phyloP scores from a whole-genome alignment of 2,113 vertebrate species.

The Maylandia zebra region DNA sequence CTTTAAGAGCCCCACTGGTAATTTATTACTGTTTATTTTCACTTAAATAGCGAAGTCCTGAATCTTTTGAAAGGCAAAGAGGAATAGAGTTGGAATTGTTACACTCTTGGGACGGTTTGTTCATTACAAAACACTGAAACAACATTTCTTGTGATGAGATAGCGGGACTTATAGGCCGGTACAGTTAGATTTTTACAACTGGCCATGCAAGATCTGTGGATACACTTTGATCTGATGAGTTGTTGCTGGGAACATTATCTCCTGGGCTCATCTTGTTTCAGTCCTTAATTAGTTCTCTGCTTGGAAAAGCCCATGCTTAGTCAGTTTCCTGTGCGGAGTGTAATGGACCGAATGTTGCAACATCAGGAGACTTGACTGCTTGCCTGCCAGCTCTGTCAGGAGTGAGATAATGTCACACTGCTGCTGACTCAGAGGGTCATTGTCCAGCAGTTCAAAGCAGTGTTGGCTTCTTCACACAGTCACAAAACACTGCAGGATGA shows the following conservation, averaged over 20 bases:
- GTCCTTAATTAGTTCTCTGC: neutral
- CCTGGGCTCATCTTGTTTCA: neutral
- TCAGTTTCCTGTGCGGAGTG: neutral
- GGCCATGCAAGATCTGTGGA: neutral
- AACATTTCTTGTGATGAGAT: neutral
- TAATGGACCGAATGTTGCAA: conserved; percentile 7
- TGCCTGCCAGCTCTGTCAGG: neutral
- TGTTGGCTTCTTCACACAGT: neutral
- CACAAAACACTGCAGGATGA: neutral
- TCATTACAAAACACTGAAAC: neutral
- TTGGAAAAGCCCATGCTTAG: neutral
- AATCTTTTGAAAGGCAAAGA: neutral
- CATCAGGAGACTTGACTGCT: conserved; percentile 10
- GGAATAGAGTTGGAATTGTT: neutral
- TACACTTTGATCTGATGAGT: neutral
- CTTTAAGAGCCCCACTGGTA: neutral
- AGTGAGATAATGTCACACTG: neutral
- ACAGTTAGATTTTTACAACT: neutral
- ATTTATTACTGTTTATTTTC: neutral
- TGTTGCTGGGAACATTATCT: neutral
- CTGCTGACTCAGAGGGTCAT: conserved; percentile 28
- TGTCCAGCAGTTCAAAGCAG: neutral
- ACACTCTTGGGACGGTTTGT: neutral
- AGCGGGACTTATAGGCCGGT: neutral
- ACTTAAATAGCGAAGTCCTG: neutral